Percentiles rank a stretch among this genome's conserved stretches.
phyloP scores from a whole-genome alignment of 2,888 invertebrate species.

The Hirtodrosophila alboralis region DNA sequence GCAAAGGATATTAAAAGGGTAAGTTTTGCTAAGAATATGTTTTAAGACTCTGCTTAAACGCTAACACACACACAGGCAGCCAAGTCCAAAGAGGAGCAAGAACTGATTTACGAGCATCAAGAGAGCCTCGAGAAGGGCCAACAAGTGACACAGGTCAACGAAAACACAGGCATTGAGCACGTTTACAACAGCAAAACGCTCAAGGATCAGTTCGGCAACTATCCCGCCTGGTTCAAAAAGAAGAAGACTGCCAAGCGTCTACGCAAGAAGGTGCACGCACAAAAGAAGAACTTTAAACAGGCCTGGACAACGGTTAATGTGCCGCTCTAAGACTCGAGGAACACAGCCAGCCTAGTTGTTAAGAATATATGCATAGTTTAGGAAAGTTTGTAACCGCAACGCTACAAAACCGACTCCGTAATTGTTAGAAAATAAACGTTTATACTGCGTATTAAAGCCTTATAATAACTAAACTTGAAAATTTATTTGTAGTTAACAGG shows the following conservation, averaged over 20 bases:
- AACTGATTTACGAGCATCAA: slow-evolving; percentile 85
- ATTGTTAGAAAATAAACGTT: slow-evolving; percentile 53
- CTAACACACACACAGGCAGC: slow-evolving; percentile 74
- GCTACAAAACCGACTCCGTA: slow-evolving; percentile 42
- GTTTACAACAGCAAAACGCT: slow-evolving; percentile 89
- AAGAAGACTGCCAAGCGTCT: slow-evolving; percentile 89
- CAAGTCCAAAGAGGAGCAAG: slow-evolving; percentile 85
- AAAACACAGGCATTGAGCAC: slow-evolving; percentile 84
- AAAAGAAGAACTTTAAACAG: slow-evolving; percentile 82
- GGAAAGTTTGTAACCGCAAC: slow-evolving; percentile 34
- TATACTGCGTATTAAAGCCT: slow-evolving; percentile 61
- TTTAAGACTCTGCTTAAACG: slow-evolving; percentile 1
- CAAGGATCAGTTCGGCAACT: slow-evolving; percentile 91
- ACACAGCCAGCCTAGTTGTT: slow-evolving; percentile 55
- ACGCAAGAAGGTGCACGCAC: slow-evolving; percentile 82
- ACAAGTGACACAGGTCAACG: slow-evolving; percentile 80
- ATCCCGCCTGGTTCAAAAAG: slow-evolving; percentile 93
- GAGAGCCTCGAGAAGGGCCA: slow-evolving; percentile 86
- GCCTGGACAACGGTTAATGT: slow-evolving; percentile 83
- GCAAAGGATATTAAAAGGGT: slow-evolving; percentile 85
- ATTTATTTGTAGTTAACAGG: no score
- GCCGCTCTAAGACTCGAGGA: slow-evolving; percentile 79
- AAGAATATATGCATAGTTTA: slow-evolving; percentile 55
- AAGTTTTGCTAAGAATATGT: neutral
- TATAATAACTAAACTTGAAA: no score